Percentiles rank a stretch among this genome's conserved stretches.
phyloP scores from a whole-genome alignment of 2,113 vertebrate species.

The Gallinago jamesoni region DNA sequence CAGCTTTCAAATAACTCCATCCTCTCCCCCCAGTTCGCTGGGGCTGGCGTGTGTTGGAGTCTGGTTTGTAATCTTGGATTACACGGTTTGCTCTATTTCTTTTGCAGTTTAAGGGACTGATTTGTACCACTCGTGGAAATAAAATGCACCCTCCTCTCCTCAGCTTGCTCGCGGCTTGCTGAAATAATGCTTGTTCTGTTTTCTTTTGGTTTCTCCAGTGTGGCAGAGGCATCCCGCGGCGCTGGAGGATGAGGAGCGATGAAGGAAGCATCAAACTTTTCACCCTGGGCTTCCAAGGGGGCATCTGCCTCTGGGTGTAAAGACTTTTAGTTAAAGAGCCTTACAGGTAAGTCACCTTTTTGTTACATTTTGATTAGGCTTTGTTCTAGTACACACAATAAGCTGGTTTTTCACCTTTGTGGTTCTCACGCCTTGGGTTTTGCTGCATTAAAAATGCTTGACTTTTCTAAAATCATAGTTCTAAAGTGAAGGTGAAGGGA shows the following conservation, averaged over 20 bases:
- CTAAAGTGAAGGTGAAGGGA: not conserved
- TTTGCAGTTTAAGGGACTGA: not conserved
- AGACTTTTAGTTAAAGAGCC: not conserved
- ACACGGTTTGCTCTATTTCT: not conserved
- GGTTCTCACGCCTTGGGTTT: not conserved
- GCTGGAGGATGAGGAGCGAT: not conserved
- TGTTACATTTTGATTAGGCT: fast-evolving
- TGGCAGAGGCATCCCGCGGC: not conserved
- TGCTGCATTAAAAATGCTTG: fast-evolving
- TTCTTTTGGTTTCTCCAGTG: not conserved
- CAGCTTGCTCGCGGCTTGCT: not conserved
- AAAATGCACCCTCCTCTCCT: not conserved
- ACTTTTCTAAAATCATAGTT: not conserved
- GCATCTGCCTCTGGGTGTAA: not conserved
- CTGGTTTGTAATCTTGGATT: not conserved
- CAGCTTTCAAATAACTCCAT: not conserved
- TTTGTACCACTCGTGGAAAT: not conserved
- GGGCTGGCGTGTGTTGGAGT: not conserved
- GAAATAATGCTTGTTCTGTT: not conserved
- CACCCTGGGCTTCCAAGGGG: not conserved
- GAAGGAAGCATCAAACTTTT: not conserved
- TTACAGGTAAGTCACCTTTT: not conserved
- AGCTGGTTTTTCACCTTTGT: not conserved
- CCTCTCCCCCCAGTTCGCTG: not conserved
- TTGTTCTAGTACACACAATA: not conserved